phyloP scores from a whole-genome alignment of 2,797 vertebrate genomes.

The Borostomias antarcticus region DNA sequence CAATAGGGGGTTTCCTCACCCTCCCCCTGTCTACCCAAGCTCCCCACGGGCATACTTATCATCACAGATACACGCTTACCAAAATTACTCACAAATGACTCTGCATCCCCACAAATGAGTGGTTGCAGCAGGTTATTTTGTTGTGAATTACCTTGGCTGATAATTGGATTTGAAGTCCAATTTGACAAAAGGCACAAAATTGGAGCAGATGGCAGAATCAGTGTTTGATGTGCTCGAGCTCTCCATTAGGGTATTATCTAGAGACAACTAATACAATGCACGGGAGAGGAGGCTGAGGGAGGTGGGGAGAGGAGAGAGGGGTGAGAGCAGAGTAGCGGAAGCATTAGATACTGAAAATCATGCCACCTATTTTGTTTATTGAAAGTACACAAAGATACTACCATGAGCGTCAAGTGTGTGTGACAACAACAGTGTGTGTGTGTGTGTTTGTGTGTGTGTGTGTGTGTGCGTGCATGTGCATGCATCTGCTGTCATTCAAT shows the following conservation, averaged over 20 bases:
- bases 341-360: neutral
- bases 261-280: slow-evolving; percentile 52
- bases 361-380: slow-evolving; percentile 4
- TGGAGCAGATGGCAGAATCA: slow-evolving; percentile 53
- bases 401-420: neutral
- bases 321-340: slow-evolving; percentile 11
- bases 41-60: slow-evolving; percentile 46
- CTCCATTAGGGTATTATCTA: slow-evolving; percentile 59
- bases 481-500: too few relatives aligned
- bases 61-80: slow-evolving; percentile 46
- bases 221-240: slow-evolving; percentile 44
- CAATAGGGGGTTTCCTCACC: slow-evolving; percentile 27
- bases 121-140: slow-evolving; percentile 41
- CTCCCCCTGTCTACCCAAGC: neutral
- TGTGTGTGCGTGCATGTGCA: too few relatives aligned
- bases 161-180: slow-evolving; percentile 73
- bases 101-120: slow-evolving; percentile 57
- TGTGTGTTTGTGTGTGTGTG: too few relatives aligned
- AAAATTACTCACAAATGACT: slow-evolving; percentile 66
- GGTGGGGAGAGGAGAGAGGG: slow-evolving; percentile 7
- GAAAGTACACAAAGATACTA: neutral
- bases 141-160: slow-evolving; percentile 61
- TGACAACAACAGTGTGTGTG: neutral
- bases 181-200: slow-evolving; percentile 62
- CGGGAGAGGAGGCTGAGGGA: slow-evolving; percentile 14